phyloP scores from a whole-genome alignment of 2,797 vertebrate species.

The Gymnoscopelus microlampas region DNA sequence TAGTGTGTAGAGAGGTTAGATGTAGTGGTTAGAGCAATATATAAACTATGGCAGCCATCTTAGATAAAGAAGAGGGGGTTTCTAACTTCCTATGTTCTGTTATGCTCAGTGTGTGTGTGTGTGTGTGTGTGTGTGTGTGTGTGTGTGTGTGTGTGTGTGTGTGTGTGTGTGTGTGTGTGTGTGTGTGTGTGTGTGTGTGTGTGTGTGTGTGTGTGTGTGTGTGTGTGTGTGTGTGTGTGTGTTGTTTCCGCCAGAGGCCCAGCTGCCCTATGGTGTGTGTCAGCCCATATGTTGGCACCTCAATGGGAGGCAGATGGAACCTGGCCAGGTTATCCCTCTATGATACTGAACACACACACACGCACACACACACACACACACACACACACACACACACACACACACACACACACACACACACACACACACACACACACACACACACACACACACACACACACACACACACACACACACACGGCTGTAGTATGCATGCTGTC shows the following conservation, averaged over 20 bases:
- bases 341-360: slow-evolving; percentile 6
- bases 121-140: slow-evolving; percentile 7
- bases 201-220: slow-evolving; percentile 9
- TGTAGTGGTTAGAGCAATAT: no score
- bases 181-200: slow-evolving; percentile 3
- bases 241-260: slow-evolving; percentile 2
- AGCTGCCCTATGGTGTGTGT: slow-evolving; percentile 19
- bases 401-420: no score
- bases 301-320: slow-evolving; percentile 56
- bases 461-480: slow-evolving; percentile 35
- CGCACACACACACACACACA: slow-evolving; percentile 35
- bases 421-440: slow-evolving; percentile 19
- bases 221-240: slow-evolving; percentile 11
- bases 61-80: no score
- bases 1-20: no score
- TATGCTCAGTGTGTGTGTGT: background rate
- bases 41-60: no score
- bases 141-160: slow-evolving; percentile 1
- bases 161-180: slow-evolving; percentile 16
- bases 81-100: no score
- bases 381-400: background rate
- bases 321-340: slow-evolving; percentile 54
- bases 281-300: slow-evolving; percentile 63
- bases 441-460: slow-evolving; percentile 10
- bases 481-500: slow-evolving; percentile 1